These are phyloP conservation scores for Nothoprocta pentlandii DNA, from an alignment of 2,113 vertebrate species.

Conservation along the genomic window DNA sequence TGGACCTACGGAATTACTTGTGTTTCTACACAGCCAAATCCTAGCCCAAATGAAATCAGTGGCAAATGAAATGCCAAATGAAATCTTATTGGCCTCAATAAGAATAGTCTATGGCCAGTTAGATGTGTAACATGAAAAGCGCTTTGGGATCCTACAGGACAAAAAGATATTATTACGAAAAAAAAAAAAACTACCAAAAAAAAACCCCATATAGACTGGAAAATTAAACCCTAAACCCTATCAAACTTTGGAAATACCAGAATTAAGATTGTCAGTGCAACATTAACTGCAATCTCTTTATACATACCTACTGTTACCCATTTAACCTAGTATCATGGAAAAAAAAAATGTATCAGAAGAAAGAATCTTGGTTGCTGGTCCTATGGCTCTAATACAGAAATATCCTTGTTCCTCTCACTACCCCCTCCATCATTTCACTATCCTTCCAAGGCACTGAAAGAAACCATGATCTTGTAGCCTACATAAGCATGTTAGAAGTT, in stretches of 20 bases:
- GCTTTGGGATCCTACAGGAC: conserved; percentile 38
- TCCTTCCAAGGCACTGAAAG: neutral
- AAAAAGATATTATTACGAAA: conserved; percentile 42
- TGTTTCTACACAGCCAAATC: conserved; percentile 24
- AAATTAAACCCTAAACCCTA: neutral
- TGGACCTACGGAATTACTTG: neutral
- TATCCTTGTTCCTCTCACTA: neutral
- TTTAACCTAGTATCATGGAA: neutral
- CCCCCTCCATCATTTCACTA: neutral
- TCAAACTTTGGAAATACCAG: neutral
- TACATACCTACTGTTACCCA: neutral
- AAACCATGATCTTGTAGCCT: neutral
- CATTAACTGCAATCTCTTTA: neutral
- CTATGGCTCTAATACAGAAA: neutral
- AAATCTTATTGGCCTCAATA: conserved; percentile 1
- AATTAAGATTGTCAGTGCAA: neutral
- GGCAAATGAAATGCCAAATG: neutral
- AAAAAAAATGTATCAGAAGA: neutral
- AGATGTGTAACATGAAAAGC: conserved; percentile 50
- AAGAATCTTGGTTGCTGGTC: conserved; percentile 1
- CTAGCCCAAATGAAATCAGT: neutral
- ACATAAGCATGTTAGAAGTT: neutral
- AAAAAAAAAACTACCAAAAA: neutral
- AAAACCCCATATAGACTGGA: neutral
- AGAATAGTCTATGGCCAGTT: conserved; percentile 41